These are phyloP conservation scores for Vanessa atalanta DNA, from an alignment of 1,140 invertebrate genomes.

Conservation along the genomic window DNA sequence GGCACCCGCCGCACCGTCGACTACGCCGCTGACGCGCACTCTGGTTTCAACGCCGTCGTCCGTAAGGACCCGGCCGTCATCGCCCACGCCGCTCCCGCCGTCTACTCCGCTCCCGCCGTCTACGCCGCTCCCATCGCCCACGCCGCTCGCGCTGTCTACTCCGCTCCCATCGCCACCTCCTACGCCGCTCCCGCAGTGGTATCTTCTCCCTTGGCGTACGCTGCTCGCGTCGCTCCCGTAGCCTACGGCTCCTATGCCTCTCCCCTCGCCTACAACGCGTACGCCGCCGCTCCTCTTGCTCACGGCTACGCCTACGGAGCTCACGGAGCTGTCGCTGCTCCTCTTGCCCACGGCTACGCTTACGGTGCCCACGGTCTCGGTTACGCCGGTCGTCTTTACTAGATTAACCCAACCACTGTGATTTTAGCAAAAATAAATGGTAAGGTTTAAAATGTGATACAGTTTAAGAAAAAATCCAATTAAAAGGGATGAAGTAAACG, in stretches of 20 bases:
- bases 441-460: background rate
- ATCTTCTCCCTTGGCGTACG: no score
- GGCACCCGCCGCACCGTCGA: constrained; percentile 75
- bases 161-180: constrained; percentile 31
- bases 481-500: background rate
- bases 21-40: constrained; percentile 75
- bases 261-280: constrained; percentile 38
- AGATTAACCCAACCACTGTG: background rate
- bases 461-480: background rate
- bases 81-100: constrained; percentile 41
- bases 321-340: constrained; percentile 19
- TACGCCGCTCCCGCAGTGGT: constrained; percentile 18
- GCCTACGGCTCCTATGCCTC: constrained; percentile 18
- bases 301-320: constrained; percentile 26
- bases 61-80: constrained; percentile 63
- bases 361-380: constrained; percentile 28
- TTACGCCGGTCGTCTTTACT: constrained; percentile 34
- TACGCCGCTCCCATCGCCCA: constrained; percentile 18
- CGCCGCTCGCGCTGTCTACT: constrained; percentile 29
- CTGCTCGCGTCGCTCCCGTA: no score
- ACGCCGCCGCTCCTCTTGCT: constrained; percentile 36
- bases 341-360: constrained; percentile 35
- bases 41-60: constrained; percentile 79
- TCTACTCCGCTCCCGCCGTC: constrained; percentile 37
- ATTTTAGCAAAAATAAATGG: background rate